Evolutionary conservation across 2,888 invertebrate species (phyloP).

Genomic region (Mimas tiliae): DNA sequence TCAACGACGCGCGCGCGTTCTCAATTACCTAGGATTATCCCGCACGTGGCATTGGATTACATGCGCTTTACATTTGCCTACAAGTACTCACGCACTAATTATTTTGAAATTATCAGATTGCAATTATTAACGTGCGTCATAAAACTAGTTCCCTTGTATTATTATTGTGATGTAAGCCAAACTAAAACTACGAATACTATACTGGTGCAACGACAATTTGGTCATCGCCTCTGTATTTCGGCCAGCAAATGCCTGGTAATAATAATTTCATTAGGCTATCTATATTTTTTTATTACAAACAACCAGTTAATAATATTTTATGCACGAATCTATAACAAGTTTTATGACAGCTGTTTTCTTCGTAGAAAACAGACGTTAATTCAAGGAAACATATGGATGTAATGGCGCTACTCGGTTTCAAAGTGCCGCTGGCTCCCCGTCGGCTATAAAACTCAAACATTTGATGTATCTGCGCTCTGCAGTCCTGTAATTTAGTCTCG

Average conservation of each 20-base stretch:
- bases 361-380: constrained; percentile 83
- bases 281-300: constrained; percentile 66
- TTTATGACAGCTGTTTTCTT: constrained; percentile 79
- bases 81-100: constrained; percentile 41
- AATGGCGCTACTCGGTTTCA: constrained; percentile 79
- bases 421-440: constrained; percentile 73
- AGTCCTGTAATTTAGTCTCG: constrained; percentile 65
- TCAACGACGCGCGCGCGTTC: constrained; percentile 65
- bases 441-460: constrained; percentile 69
- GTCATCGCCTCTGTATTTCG: neutral
- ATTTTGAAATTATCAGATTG: constrained; percentile 39
- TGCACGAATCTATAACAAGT: constrained; percentile 68
- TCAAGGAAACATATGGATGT: constrained; percentile 82
- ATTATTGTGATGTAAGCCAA: too few species aligned
- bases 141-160: neutral
- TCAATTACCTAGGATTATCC: constrained; percentile 80
- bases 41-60: constrained; percentile 74
- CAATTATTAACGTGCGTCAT: neutral
- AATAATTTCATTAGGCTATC: constrained; percentile 28
- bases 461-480: constrained; percentile 74
- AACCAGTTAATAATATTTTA: constrained; percentile 76
- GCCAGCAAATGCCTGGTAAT: constrained; percentile 17
- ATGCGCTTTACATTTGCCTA: constrained; percentile 29
- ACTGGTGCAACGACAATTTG: neutral
- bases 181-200: neutral